These are phyloP conservation scores for Lampris incognitus DNA, from an alignment of 2,113 vertebrate genomes.

Conservation along the genomic window DNA sequence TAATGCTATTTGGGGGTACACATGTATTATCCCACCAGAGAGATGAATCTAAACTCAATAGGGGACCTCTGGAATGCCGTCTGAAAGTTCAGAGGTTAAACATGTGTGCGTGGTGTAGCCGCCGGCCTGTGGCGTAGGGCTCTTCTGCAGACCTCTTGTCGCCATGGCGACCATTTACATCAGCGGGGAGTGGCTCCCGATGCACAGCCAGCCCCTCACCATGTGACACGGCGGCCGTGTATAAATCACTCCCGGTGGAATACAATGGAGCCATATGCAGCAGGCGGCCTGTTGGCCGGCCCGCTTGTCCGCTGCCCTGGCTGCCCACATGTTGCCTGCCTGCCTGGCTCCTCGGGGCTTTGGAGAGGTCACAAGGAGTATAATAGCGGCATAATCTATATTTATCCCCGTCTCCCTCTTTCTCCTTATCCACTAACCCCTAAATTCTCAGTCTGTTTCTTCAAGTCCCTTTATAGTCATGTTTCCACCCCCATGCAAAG, in stretches of 20 bases:
- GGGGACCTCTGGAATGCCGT: slow-evolving; percentile 16
- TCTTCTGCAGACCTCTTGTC: slow-evolving; percentile 47
- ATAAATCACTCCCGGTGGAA: slow-evolving; percentile 63
- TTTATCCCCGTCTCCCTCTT: not conserved
- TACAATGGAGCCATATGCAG: slow-evolving; percentile 39
- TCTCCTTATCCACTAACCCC: not conserved
- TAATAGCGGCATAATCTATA: no score
- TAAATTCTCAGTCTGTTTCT: no score
- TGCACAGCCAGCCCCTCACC: slow-evolving; percentile 21
- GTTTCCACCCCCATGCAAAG: no score
- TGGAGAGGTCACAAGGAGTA: not conserved
- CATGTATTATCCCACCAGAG: slow-evolving; percentile 12
- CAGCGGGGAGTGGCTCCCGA: slow-evolving; percentile 78
- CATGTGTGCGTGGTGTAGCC: slow-evolving; percentile 25
- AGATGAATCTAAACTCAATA: slow-evolving; percentile 45
- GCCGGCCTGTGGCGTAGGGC: slow-evolving; percentile 42
- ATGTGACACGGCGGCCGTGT: slow-evolving; percentile 9
- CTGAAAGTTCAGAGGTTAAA: slow-evolving; percentile 61
- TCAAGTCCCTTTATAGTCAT: no score
- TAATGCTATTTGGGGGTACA: not conserved
- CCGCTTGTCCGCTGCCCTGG: no score
- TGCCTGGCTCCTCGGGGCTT: not conserved
- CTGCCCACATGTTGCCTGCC: not conserved
- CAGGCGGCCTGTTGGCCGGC: no score
- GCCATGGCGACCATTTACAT: slow-evolving; percentile 59